These are phyloP conservation scores for Ceyx margarethae DNA, from an alignment of 2,113 vertebrate species.

Conservation along the genomic window DNA sequence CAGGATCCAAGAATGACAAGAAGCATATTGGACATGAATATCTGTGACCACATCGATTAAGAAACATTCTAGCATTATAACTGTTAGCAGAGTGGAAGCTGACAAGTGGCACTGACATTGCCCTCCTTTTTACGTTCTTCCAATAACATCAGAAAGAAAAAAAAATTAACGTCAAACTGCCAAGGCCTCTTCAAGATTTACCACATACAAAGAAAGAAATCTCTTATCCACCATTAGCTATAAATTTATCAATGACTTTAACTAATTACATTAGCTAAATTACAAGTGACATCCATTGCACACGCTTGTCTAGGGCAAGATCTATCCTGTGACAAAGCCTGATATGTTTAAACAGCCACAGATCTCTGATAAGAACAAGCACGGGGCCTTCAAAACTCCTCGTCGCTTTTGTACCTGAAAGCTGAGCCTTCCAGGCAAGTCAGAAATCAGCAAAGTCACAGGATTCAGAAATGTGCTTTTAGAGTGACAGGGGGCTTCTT, in stretches of 20 bases:
- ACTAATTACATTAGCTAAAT: background rate
- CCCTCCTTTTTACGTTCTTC: background rate
- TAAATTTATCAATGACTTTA: background rate
- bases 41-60: rapidly evolving
- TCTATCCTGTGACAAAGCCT: background rate
- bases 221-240: background rate
- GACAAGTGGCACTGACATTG: background rate
- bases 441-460: background rate
- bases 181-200: background rate
- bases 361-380: background rate
- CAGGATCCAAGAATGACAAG: background rate
- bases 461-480: background rate
- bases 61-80: background rate
- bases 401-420: background rate
- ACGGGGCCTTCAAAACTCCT: background rate
- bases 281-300: constrained; percentile 3
- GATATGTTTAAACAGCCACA: background rate
- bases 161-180: background rate
- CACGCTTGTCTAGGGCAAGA: background rate
- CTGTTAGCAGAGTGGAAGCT: background rate
- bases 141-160: background rate
- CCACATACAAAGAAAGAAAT: background rate
- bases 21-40: background rate
- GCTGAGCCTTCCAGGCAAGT: background rate
- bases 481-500: background rate